Evolutionary conservation across 2,797 vertebrate species (phyloP), one percentile per base, ranked within the genome.

Genomic region (Dendrocincla fuliginosa): DNA sequence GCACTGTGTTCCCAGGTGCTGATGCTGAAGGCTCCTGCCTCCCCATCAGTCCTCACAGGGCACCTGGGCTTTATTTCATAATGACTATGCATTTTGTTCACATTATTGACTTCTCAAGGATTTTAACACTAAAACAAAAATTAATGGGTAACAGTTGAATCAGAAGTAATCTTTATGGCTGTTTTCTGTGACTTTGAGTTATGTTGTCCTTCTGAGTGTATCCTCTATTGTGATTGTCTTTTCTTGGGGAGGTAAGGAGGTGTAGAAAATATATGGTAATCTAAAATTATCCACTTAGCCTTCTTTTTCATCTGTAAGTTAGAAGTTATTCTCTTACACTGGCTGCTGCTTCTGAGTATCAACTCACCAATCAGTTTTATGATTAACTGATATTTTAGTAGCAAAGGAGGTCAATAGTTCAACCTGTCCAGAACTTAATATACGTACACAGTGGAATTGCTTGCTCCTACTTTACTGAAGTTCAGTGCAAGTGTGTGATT

Each of bases 381-480:
- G 95, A 96, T 97, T 97, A 97, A 96, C 85, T 95, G 95, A 68
- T 93, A 90, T 95, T 97, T 97, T 96, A 96, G 84, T 67, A 8
- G 92, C 70, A 71, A 91, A 78, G 68, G 77, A 96, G 97, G 98
- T 98, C 97, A 98, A 39, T 70, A 97, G 97, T 98, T 98, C 97
- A 98, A 78, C 76, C 84, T 97, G 94, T 97, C 94, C 93, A 95
- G 79, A 94, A 67, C 10, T 56, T 96, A 97, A 94, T 96, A 77
- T 95, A 97, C 97, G 86, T 94, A 75, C 92, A 93, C 86, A 89
- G 74, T 76, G 90, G 88, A 94, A 89, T 53, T 84, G 79, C 84
- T 91, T 12, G 6, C 57, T 94, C 41, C 84, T 79, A 17, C 67
- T 91, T 84, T 65, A 83, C 74, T 95, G 84, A 94, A 96, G 76